Conservation (phyloP, 92 coral and sea anemone genomes). For the Porites divaricata region DNA sequence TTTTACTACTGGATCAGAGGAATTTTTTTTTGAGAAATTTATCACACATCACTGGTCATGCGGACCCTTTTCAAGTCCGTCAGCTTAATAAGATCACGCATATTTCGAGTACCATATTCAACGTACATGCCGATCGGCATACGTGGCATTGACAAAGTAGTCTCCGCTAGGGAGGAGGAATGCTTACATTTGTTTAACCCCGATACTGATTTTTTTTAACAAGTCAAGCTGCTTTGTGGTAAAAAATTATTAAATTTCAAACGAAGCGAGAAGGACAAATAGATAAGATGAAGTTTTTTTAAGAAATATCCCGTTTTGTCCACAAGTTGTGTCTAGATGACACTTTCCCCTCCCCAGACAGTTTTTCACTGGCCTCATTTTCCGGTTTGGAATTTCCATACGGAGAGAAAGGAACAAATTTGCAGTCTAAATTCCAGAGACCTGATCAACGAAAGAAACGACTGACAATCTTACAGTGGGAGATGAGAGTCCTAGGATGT, state of each 20-base stretch:
- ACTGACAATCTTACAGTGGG: background rate
- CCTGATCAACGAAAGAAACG: background rate
- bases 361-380: background rate
- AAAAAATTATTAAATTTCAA: too few species aligned
- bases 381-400: too few species aligned
- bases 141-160: slow-evolving; percentile 6
- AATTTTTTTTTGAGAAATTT: too few species aligned
- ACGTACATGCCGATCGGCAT: background rate
- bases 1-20: too few species aligned
- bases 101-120: too few species aligned
- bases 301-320: background rate
- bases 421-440: too few species aligned
- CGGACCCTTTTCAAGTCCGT: too few species aligned
- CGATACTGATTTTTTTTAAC: too few species aligned
- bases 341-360: background rate
- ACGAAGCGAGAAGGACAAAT: background rate
- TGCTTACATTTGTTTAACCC: too few species aligned
- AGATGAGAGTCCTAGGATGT: background rate
- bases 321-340: background rate
- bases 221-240: background rate
- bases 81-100: too few species aligned
- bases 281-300: background rate
- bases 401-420: background rate
- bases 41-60: too few species aligned
- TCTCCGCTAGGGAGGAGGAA: background rate